Base-by-base conservation (phyloP, 2,888 invertebrate species). In the Acanthacorydalis orientalis region DNA sequence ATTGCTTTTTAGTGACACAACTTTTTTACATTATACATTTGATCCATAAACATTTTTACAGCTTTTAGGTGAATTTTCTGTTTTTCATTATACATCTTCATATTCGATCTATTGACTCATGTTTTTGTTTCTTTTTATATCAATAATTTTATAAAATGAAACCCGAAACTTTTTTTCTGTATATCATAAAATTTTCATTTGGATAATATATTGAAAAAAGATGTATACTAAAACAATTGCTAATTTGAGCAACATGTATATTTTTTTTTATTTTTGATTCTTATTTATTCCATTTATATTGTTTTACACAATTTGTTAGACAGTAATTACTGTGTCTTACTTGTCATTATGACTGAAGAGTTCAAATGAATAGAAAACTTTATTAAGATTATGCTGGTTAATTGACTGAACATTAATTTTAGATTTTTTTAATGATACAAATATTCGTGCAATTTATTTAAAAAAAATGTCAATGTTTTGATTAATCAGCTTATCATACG, bases 41-140 rank as follows among this genome's bases (percentile, higher is more conserved):
- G 41, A 31, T 41, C 41, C n/a, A 23, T 23, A 41, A 11, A 41
- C 15, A 41, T 41, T 41, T 16, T 38, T 38, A 15, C 15, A 15
- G 38, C 15, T 37, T 37, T 37, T 41, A 23, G 16, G 41, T 41
- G 31, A 41, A 41, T 41, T 23, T 41, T 41, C 31, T 41, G n/a
- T 41, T 23, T 41, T 41, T 41, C 31, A 41, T 37, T 37, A 41
- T 41, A 41, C 41, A 41, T 41, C 16, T 41, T 41, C 31, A 23
- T 23, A 11, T 41, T 15, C 16, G 16, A 23, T 41, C 11, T 23
- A 23, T 41, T 41, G 31, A 23, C 6, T 6, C 23, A 23, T 23
- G 2, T 23, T 23, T 23, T 23, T 23, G 3, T 23, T 23, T 23
- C 6, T 23, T 23, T 23, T 23, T 23, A 23, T 23, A 4, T 23